phyloP scores from a whole-genome alignment of 2,888 invertebrate genomes.

The Lithophane socia region DNA sequence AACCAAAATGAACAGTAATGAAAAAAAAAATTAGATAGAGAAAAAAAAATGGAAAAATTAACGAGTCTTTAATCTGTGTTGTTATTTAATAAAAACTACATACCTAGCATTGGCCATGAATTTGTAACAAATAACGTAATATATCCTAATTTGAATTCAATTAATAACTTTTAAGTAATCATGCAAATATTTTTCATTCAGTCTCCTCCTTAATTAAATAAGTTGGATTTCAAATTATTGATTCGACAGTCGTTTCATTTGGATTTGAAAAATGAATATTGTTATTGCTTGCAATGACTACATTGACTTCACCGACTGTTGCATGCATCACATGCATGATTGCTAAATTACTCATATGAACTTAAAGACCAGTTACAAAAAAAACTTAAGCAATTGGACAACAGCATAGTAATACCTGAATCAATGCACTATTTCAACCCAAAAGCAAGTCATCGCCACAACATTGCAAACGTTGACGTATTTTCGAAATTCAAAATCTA shows the following conservation, averaged over 20 bases:
- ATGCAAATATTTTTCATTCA: neutral
- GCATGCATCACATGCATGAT: neutral
- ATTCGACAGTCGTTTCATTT: no score
- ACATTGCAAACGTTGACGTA: conserved; percentile 31
- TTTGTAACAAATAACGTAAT: neutral
- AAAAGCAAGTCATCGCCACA: conserved; percentile 17
- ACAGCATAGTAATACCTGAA: neutral
- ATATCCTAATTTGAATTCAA: neutral
- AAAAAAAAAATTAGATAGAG: neutral
- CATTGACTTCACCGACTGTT: neutral
- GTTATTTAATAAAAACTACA: neutral
- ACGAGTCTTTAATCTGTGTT: neutral
- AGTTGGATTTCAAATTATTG: neutral
- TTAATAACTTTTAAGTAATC: neutral
- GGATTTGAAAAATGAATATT: neutral
- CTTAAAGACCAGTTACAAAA: neutral
- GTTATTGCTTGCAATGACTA: neutral
- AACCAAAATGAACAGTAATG: no score
- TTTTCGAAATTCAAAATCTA: conserved; percentile 56
- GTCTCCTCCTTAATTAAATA: neutral
- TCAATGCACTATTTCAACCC: neutral
- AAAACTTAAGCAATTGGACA: neutral
- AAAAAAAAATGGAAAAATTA: neutral
- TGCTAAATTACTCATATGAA: neutral
- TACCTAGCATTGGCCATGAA: neutral